phyloP scores from a whole-genome alignment of 1,140 invertebrate species.

The Pseudoatta argentina region DNA sequence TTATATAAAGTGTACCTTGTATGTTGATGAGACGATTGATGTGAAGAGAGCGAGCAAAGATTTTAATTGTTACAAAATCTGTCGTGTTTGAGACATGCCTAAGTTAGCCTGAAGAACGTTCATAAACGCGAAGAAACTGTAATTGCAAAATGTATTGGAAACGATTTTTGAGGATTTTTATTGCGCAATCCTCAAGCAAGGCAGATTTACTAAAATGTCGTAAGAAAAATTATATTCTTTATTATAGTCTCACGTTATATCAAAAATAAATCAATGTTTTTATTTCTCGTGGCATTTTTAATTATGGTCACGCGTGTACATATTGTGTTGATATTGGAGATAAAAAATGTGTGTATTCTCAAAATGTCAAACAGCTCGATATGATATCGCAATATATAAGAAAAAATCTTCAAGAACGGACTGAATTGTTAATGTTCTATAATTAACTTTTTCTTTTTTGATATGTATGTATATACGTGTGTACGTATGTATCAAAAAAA shows the following conservation, averaged over 20 bases:
- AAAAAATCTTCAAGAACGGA: conserved; percentile 60
- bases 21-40: conserved; percentile 64
- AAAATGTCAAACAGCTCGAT: conserved; percentile 36
- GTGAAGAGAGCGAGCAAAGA: conserved; percentile 59
- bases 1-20: conserved; percentile 75
- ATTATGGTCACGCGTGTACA: conserved; percentile 77
- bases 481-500: conserved; percentile 61
- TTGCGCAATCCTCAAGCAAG: conserved; percentile 67
- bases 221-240: conserved; percentile 82
- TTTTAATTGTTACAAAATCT: conserved; percentile 68
- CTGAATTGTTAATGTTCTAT: conserved; percentile 74
- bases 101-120: conserved; percentile 17
- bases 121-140: conserved; percentile 2
- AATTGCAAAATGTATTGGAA: conserved; percentile 1
- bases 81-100: conserved; percentile 71
- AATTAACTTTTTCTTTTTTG: conserved; percentile 66
- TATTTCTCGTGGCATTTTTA: conserved; percentile 81
- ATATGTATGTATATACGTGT: conserved; percentile 59
- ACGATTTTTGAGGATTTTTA: conserved; percentile 15
- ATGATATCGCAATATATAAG: conserved; percentile 27
- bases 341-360: conserved; percentile 45
- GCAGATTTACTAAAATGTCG: conserved; percentile 74
- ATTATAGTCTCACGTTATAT: conserved; percentile 84
- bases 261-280: conserved; percentile 83
- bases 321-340: conserved; percentile 75